Conservation (phyloP, 2,888 invertebrate genomes). For the Balanococcus diminutus region DNA sequence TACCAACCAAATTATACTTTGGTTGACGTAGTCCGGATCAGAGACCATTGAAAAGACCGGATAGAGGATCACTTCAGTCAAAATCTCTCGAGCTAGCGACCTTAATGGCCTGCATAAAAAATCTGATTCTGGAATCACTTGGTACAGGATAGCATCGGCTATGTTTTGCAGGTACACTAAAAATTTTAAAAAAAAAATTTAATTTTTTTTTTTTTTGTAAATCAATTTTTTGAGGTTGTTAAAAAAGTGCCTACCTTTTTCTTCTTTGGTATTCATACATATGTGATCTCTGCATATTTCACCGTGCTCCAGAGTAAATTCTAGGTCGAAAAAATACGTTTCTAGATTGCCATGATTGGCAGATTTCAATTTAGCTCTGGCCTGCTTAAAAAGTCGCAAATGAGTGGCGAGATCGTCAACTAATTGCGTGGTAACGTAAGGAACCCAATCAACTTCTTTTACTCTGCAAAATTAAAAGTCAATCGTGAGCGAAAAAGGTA, state of each 20-base stretch:
- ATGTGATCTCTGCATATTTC: slow-evolving; percentile 79
- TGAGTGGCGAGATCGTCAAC: slow-evolving; percentile 92
- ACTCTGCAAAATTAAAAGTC: slow-evolving; percentile 61
- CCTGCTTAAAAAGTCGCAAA: slow-evolving; percentile 82
- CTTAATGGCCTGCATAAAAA: slow-evolving; percentile 83
- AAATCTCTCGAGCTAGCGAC: slow-evolving; percentile 76
- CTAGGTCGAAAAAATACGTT: slow-evolving; percentile 86
- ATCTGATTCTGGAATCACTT: slow-evolving; percentile 81
- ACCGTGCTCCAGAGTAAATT: slow-evolving; percentile 83
- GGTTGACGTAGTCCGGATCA: slow-evolving; percentile 91
- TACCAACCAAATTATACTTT: slow-evolving; percentile 86
- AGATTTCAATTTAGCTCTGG: slow-evolving; percentile 65
- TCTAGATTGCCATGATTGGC: slow-evolving; percentile 64
- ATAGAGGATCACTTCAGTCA: slow-evolving; percentile 74
- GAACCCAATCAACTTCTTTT: slow-evolving; percentile 89
- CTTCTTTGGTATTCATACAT: slow-evolving; percentile 72
- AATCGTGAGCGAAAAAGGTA: too few relatives aligned
- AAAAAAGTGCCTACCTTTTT: slow-evolving; percentile 64
- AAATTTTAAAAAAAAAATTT: slow-evolving; percentile 59
- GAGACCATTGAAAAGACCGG: slow-evolving; percentile 76
- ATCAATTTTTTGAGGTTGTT: background rate
- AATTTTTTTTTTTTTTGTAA: background rate
- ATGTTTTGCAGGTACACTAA: slow-evolving; percentile 81
- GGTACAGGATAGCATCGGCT: slow-evolving; percentile 79
- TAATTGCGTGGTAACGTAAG: slow-evolving; percentile 81